These are phyloP conservation scores for Patiria miniata DNA, from an alignment of 35 echinoderm and acorn worm genomes.

Conservation along the genomic window DNA sequence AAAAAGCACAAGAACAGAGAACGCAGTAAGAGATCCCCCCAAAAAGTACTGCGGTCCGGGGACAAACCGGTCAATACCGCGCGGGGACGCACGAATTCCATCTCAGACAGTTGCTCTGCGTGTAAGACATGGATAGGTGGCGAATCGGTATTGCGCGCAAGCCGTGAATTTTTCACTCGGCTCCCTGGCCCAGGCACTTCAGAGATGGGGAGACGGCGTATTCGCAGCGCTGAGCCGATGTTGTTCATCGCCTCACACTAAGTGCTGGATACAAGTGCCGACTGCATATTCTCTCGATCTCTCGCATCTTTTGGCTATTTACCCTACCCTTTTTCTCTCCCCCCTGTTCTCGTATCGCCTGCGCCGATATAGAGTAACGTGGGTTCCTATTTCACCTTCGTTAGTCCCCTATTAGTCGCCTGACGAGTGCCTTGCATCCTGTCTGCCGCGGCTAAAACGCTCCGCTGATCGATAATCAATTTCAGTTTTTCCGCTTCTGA, in stretches of 20 bases:
- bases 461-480: conserved; percentile 14
- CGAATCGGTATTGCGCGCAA: not conserved
- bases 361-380: not conserved
- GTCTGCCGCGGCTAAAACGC: conserved; percentile 19
- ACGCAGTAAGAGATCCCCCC: too few relatives aligned
- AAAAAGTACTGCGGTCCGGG: not conserved
- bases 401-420: conserved; percentile 14
- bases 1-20: not conserved
- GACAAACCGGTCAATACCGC: conserved; percentile 2
- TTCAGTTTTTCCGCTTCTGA: conserved; percentile 15
- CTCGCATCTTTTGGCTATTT: not conserved
- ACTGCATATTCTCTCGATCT: not conserved
- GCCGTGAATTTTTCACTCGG: not conserved
- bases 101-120: conserved; percentile 4
- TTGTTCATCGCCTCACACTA: not conserved
- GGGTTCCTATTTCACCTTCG: not conserved
- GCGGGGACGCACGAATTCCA: conserved; percentile 11
- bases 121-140: conserved; percentile 1
- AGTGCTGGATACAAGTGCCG: conserved; percentile 16
- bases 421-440: conserved; percentile 11
- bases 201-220: not conserved
- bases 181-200: not conserved
- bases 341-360: not conserved
- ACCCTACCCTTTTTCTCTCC: not conserved
- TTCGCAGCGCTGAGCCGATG: not conserved